Percentiles rank a stretch among this genome's conserved stretches.
These are phyloP conservation scores for Leptobrachium leishanense DNA, from an alignment of 2,113 vertebrate species.

Conservation along the genomic window DNA sequence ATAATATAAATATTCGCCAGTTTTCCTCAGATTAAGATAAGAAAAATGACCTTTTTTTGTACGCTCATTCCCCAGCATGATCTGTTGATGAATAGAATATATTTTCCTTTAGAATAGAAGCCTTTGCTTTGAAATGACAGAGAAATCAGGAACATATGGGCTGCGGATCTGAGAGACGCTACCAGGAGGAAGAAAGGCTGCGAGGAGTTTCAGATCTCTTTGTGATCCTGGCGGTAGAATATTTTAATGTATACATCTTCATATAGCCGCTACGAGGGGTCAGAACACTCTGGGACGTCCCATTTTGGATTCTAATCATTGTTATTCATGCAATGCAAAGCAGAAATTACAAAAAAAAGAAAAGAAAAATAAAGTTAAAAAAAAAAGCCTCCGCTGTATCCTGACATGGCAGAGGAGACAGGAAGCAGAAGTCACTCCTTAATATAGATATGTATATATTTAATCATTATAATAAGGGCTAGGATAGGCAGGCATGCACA, in stretches of 20 bases:
- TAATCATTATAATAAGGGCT: too few relatives aligned
- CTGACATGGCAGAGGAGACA: not conserved
- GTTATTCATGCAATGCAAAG: constrained; percentile 12
- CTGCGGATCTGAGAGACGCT: constrained; percentile 53
- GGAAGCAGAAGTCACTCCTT: not conserved
- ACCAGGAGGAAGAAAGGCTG: constrained; percentile 49
- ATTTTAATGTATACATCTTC: constrained; percentile 44
- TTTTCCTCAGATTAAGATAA: constrained; percentile 26
- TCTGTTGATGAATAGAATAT: constrained; percentile 59
- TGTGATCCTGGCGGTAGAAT: constrained; percentile 49
- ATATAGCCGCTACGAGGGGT: constrained; percentile 18
- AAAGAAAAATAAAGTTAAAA: too few relatives aligned
- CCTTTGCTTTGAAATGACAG: constrained; percentile 67
- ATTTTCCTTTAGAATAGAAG: constrained; percentile 65
- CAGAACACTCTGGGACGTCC: constrained; percentile 35
- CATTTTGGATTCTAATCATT: not conserved
- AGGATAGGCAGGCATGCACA: too few relatives aligned
- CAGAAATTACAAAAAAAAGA: constrained; percentile 13
- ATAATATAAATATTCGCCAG: constrained; percentile 18
- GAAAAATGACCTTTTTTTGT: constrained; percentile 58
- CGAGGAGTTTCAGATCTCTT: constrained; percentile 58
- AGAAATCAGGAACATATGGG: constrained; percentile 70
- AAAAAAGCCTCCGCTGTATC: too few relatives aligned
- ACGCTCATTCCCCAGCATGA: constrained; percentile 54
- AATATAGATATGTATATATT: not conserved